phyloP scores from a whole-genome alignment of 2,113 vertebrate species.

The Noctilio leporinus region DNA sequence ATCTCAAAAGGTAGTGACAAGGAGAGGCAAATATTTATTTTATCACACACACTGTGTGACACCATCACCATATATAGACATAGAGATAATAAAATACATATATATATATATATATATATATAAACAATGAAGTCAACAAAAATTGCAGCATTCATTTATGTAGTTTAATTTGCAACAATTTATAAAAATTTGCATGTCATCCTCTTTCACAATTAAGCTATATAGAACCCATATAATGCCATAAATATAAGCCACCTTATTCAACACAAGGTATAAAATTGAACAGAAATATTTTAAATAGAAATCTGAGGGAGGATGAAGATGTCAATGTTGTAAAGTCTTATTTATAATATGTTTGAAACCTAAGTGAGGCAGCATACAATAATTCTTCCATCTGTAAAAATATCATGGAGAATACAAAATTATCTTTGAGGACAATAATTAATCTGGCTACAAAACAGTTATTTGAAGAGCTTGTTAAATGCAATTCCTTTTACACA shows the following conservation, averaged over 20 bases:
- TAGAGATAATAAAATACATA: not conserved
- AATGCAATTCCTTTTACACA: not conserved
- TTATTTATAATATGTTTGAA: conserved; percentile 39
- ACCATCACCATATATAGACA: not conserved
- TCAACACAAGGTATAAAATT: conserved; percentile 20
- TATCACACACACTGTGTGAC: not conserved
- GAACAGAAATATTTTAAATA: conserved; percentile 50
- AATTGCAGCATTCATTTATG: conserved; percentile 36
- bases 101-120: too few relatives aligned
- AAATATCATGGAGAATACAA: not conserved
- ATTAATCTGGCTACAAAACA: not conserved
- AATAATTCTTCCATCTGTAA: conserved; percentile 17
- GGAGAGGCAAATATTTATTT: conserved; percentile 40
- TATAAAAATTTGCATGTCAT: conserved; percentile 49
- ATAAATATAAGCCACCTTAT: conserved; percentile 35
- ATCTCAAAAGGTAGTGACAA: not conserved
- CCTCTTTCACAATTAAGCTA: conserved; percentile 42
- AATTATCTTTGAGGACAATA: conserved; percentile 33
- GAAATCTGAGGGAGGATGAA: conserved; percentile 26
- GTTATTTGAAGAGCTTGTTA: not conserved
- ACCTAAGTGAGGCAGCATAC: not conserved
- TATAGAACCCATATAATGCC: conserved; percentile 12
- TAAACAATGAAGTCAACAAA: conserved; percentile 36
- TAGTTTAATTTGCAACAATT: conserved; percentile 42
- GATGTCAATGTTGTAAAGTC: conserved; percentile 1